Percentiles rank a stretch among this genome's conserved stretches.
Evolutionary conservation across 2,888 invertebrate species (phyloP).

Genomic region (Andricus quercusramuli): DNA sequence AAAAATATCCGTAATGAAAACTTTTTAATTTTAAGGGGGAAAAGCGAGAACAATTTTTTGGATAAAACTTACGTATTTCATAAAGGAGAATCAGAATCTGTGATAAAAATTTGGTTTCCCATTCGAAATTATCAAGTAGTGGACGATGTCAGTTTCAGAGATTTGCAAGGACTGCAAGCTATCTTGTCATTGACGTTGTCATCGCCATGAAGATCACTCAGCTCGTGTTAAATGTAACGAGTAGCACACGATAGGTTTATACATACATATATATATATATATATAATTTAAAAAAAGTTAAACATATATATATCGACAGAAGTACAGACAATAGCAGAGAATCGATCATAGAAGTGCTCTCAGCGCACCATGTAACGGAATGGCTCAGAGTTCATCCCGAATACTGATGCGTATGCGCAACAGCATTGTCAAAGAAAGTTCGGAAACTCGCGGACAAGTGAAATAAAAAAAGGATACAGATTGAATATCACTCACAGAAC

Average conservation of each 20-base stretch:
- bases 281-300: no score
- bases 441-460: not conserved
- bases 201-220: conserved; percentile 23
- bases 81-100: no score
- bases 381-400: conserved; percentile 6
- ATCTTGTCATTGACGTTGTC: conserved; percentile 21
- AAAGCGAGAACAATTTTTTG: no score
- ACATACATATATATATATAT: no score
- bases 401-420: not conserved
- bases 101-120: no score
- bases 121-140: no score
- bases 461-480: no score
- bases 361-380: conserved; percentile 11
- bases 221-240: not conserved
- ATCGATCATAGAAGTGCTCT: conserved; percentile 23
- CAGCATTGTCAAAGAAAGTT: not conserved
- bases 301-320: not conserved
- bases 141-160: conserved; percentile 25
- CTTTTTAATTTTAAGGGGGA: no score
- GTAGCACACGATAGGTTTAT: not conserved
- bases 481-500: no score
- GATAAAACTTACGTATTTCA: no score
- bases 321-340: no score
- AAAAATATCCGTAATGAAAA: no score
- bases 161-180: conserved; percentile 14